phyloP scores from a whole-genome alignment of 1,140 invertebrate species.

The Neodiprion fabricii region DNA sequence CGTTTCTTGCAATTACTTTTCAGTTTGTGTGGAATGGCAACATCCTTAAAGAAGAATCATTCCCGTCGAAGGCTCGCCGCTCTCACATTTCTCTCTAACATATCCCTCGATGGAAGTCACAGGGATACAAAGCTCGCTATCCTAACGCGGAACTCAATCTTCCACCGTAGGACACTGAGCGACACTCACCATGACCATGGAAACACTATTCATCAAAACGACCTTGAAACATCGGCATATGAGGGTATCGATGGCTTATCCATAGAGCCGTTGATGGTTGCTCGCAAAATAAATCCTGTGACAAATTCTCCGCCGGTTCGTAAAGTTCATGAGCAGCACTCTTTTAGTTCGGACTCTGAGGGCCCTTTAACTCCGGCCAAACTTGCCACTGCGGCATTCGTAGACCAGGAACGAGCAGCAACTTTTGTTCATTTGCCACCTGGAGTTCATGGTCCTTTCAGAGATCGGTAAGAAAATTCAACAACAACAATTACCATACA shows the following conservation, averaged over 20 bases:
- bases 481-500: conserved; percentile 13
- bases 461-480: conserved; percentile 65
- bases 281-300: background rate
- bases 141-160: conserved; percentile 59
- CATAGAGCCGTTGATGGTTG: conserved; percentile 22
- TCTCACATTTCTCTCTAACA: conserved; percentile 91
- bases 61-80: conserved; percentile 82
- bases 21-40: conserved; percentile 58
- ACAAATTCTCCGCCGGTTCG: conserved; percentile 30
- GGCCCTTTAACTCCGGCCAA: conserved; percentile 65
- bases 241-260: conserved; percentile 32
- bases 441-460: conserved; percentile 59
- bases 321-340: conserved; percentile 61
- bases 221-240: conserved; percentile 37
- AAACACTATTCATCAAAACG: conserved; percentile 17
- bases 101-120: conserved; percentile 91
- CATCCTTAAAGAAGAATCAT: conserved; percentile 64
- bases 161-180: conserved; percentile 45
- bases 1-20: background rate
- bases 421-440: conserved; percentile 50
- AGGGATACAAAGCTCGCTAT: conserved; percentile 79
- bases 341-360: conserved; percentile 73
- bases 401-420: conserved; percentile 46
- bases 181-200: conserved; percentile 34
- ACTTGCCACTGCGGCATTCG: conserved; percentile 34